Evolutionary conservation across 2,888 invertebrate genomes (phyloP).

Genomic region (Brenthis daphne): DNA sequence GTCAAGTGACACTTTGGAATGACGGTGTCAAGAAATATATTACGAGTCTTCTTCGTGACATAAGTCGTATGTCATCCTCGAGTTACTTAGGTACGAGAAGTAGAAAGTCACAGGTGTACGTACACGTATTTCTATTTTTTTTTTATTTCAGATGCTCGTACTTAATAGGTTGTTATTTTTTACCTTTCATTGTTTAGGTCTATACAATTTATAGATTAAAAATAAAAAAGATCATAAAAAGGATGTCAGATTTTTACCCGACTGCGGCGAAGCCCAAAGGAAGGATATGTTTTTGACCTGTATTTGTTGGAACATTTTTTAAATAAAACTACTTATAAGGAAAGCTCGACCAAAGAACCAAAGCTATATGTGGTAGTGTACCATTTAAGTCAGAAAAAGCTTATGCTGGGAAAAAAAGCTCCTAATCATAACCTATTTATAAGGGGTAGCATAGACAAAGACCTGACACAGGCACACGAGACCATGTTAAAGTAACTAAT

Average conservation of each 20-base stretch:
- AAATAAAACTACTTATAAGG: no score
- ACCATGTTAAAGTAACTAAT: conserved; percentile 12
- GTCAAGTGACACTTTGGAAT: conserved; percentile 36
- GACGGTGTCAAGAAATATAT: conserved; percentile 30
- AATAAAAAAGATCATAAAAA: background rate
- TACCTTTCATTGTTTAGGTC: no score
- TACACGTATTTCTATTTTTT: conserved; percentile 1
- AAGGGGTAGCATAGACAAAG: conserved; percentile 5
- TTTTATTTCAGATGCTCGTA: background rate
- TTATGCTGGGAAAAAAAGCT: background rate
- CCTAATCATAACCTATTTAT: conserved; percentile 13
- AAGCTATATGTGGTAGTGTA: no score
- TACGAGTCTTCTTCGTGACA: conserved; percentile 20
- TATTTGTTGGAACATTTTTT: background rate
- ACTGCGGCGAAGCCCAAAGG: no score
- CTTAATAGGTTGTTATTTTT: no score
- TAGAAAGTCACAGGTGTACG: conserved; percentile 2
- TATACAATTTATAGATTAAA: no score
- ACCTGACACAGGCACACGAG: background rate
- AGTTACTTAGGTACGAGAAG: conserved; percentile 12
- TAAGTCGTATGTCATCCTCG: conserved; percentile 7
- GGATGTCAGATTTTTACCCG: background rate
- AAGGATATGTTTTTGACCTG: no score
- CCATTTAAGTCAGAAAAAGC: background rate
- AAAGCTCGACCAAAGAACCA: no score